Base-by-base conservation (phyloP, 2,797 vertebrate genomes). In the Morus bassanus region DNA sequence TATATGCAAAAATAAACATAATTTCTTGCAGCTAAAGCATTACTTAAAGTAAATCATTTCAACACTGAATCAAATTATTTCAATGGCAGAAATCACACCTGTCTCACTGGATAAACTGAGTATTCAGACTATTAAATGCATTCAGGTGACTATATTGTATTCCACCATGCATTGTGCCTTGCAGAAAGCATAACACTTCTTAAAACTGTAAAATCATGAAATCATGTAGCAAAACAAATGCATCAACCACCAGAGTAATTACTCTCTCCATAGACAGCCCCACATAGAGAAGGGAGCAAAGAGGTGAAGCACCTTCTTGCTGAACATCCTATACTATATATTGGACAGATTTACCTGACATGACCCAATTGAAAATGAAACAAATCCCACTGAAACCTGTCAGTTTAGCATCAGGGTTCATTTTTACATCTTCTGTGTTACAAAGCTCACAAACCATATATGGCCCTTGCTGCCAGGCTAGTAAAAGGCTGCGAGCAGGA, bases 151-250 rank as follows among this genome's bases (percentile, higher is more conserved):
- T 74, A 25, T 43, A 31, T 56, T 80, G 86, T 92, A 75, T 96
- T 89, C 73, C 53, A 50, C 63, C 76, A 72, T 41, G 70, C 18
- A 45, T 27, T 77, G 63, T 85, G 76, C 93, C 95, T 96, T 69
- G 80, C 53, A 68, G 95, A 86, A 39, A 89, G 63, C 45, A 39
- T 37, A 67, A 54, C 48, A 85, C 56, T 57, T 51, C 72, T 46
- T 80, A 86, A 96, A 97, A 85, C 57, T 31, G 18, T 86, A 92
- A 94, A 97, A 95, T 78, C 80, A 92, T 87, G 87, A 94, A 97
- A 95, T 78, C 80, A 92, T 87, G 87, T 86, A 91, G 87, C 89
- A 95, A 97, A 97, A 85, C 39, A 94, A 83, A 95, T 91, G 33
- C n/a, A 95, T 93, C 86, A 91, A 31, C 51, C 90, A 30, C 37